phyloP scores from a whole-genome alignment of 2,797 vertebrate species.

The Agapornis canus region DNA sequence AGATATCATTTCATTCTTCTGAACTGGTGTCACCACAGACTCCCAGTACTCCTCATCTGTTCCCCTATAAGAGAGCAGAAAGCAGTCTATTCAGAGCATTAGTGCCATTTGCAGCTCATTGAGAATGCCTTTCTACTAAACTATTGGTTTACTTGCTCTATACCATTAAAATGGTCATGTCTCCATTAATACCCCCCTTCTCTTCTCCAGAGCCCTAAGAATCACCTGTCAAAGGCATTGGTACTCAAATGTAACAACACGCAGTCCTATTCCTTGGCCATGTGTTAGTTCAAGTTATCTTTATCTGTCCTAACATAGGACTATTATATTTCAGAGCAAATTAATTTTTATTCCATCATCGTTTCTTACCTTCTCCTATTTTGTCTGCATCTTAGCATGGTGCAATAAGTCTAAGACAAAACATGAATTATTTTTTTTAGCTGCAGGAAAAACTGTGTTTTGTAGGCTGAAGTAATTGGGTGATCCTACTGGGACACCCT shows the following conservation, averaged over 20 bases:
- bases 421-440: not conserved
- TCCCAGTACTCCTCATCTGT: not conserved
- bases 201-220: not conserved
- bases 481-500: conserved; percentile 18
- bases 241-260: not conserved
- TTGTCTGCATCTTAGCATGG: not conserved
- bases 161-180: not conserved
- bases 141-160: not conserved
- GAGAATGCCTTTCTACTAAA: not conserved
- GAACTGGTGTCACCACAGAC: not conserved
- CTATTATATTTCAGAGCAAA: not conserved
- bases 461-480: conserved; percentile 19
- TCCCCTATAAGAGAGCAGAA: not conserved
- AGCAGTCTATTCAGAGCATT: not conserved
- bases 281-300: not conserved
- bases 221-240: not conserved
- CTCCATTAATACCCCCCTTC: not conserved
- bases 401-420: not conserved
- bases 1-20: not conserved
- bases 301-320: not conserved
- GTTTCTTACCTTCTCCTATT: not conserved
- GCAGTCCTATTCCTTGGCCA: not conserved
- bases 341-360: not conserved
- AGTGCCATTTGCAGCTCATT: not conserved
- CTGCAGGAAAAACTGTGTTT: not conserved